Evolutionary conservation across 1,140 invertebrate species (phyloP), one percentile per base, ranked within the genome.

Genomic region (Daktulosphaira vitifoliae): DNA sequence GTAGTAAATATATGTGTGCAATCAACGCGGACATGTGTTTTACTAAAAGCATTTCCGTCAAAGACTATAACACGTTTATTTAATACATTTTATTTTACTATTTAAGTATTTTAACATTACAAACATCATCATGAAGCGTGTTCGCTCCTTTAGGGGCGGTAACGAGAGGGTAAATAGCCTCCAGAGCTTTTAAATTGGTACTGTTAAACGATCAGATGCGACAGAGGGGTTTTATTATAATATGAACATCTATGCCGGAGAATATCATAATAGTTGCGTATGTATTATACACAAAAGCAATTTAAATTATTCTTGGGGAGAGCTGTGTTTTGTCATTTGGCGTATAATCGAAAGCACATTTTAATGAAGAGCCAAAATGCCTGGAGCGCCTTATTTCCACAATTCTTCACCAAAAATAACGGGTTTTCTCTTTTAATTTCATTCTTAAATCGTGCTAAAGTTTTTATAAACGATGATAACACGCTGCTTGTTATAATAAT

Each of bases 321-420:
- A 29, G 29, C 56, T 25, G 42, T 42, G 9, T 22, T 39, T 3
- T 62, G 56, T 25, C 25, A 38, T 44, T 11, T 44, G 23, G 56
- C 56, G 56, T 42, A 62, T 62, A 62, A 62, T 62, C 56, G 56
- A 46, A 59, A 48, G 56, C 56, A 46, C 56, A 48, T 62, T 62
- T 62, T 62, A 62, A 62, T 62, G 42, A 62, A 46, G 38, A 46
- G 13, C 39, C 25, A 33, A 62, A 48, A 37, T 33, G 42, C 56
- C 44, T 25, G n/a, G 23, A 39, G 56, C 44, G 29, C 54, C 54
- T 44, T 15, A 46, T 29, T 59, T 15, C 42, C 25, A 26, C 23
- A 5, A 20, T 59, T 59, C 29, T 59, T 20, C 23, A 7, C 22
- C 20, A 46, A 59, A 44, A 56, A 56, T 42, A 59, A 59, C 39